Evolutionary conservation across 2,113 vertebrate species (phyloP), one percentile per base, ranked within the genome.

Genomic region (Sebastes schlegelii): DNA sequence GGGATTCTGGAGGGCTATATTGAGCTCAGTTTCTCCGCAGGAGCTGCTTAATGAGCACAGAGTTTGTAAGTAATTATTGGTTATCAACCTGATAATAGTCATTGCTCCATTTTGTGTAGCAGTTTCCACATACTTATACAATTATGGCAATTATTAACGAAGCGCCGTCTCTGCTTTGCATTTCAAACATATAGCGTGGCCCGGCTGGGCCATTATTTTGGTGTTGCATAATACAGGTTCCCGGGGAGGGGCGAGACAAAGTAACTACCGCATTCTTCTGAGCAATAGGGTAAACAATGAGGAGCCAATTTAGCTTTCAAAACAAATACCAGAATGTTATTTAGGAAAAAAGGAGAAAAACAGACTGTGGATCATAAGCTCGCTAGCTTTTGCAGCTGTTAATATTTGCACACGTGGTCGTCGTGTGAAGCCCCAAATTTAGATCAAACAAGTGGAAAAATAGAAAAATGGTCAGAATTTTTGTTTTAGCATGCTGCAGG

Each of bases 81-180:
- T 92, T 95, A 93, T 93, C 93, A 95, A 88, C 89, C 91, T 92
- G 93, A 95, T 95, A 93, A 94, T 79, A 95, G 93, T 92, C 88
- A 91, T 93, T 92, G 87, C 91, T 91, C 88, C 82, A 90, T 91
- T 94, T 91, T 86, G 86, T 89, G 73, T 79, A 69, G 88, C 85
- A 63, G 81, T 90, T 88, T 92, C 91, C 84, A 87, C 89, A 80
- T 88, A 93, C 85, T 90, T 93, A 93, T 87, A 93, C 91, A 92
- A 94, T 94, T 93, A 95, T 70, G 81, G 76, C 74, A 80, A 88
- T 92, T 90, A 91, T 91, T 90, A 90, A 87, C 65, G 66, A 84
- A 64, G 80, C 64, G 2, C 13, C 11, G 40, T 71, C 6, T 13
- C 75, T 68, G 75, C 81, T 91, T 82, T 90, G 77, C 74, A 87